These are phyloP conservation scores for Fulica atra DNA, from an alignment of 2,113 vertebrate species.

Conservation along the genomic window DNA sequence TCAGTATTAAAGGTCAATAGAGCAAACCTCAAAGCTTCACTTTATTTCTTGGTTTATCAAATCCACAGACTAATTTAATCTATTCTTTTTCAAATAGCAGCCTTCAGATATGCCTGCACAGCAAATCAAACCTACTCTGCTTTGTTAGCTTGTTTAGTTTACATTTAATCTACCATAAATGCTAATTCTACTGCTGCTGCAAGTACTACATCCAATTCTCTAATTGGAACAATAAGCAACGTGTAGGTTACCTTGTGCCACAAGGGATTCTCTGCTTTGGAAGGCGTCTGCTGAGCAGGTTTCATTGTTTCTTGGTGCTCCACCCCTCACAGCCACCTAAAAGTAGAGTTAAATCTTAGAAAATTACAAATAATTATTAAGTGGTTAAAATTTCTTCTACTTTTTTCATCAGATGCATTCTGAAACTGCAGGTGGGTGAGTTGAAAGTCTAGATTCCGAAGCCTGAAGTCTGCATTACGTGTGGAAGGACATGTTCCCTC, in stretches of 20 bases:
- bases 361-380: background rate
- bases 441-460: background rate
- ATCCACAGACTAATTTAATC: background rate
- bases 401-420: background rate
- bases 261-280: constrained; percentile 45
- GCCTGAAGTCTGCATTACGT: background rate
- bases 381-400: background rate
- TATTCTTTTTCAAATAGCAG: background rate
- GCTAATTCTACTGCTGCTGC: background rate
- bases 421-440: background rate
- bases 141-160: background rate
- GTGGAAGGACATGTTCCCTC: background rate
- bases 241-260: constrained; percentile 57
- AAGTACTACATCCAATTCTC: constrained; percentile 8
- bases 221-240: constrained; percentile 23
- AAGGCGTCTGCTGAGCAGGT: constrained; percentile 31
- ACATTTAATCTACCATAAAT: background rate
- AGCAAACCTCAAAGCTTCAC: background rate
- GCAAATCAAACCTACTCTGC: background rate
- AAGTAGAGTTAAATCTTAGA: background rate
- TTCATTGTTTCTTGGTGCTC: constrained; percentile 35
- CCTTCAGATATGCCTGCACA: background rate
- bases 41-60: background rate
- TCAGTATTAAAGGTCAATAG: background rate
- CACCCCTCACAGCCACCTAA: constrained; percentile 28